These are phyloP conservation scores for Enteromius argenteus DNA, from an alignment of 2,797 vertebrate species.

Conservation along the genomic window DNA sequence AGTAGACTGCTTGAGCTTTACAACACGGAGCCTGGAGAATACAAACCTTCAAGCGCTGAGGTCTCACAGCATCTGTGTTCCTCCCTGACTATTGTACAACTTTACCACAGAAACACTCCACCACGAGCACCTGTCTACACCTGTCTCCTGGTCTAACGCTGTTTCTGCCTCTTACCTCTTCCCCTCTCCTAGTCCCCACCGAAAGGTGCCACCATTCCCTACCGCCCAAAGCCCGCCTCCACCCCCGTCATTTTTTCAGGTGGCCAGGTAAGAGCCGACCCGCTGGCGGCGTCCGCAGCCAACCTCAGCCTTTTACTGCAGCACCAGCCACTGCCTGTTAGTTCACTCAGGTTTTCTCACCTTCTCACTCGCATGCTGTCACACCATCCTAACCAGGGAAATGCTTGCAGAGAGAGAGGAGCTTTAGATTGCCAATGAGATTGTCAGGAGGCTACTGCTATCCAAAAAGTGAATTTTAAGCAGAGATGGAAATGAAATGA, in stretches of 20 bases:
- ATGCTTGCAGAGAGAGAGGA: slow-evolving; percentile 34
- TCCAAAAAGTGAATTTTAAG: not conserved
- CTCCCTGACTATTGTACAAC: not conserved
- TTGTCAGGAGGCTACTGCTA: not conserved
- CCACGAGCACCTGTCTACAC: slow-evolving; percentile 32
- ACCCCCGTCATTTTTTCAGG: slow-evolving; percentile 99
- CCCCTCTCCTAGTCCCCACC: slow-evolving; percentile 97
- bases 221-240: slow-evolving; percentile 99
- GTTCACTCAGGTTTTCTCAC: slow-evolving; percentile 90
- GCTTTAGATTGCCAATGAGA: slow-evolving; percentile 34
- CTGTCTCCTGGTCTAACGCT: slow-evolving; percentile 79
- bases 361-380: slow-evolving; percentile 85
- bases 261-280: slow-evolving; percentile 99
- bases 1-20: not conserved
- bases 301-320: slow-evolving; percentile 95
- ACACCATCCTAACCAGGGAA: slow-evolving; percentile 60
- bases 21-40: not conserved
- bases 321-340: slow-evolving; percentile 94
- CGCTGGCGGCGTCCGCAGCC: slow-evolving; percentile 90
- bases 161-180: slow-evolving; percentile 80
- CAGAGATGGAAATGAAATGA: not conserved
- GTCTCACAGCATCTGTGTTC: slow-evolving; percentile 24
- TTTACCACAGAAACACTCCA: slow-evolving; percentile 23
- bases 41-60: not conserved
- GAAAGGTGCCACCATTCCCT: slow-evolving; percentile 99